Conservation (phyloP, 2,113 vertebrate species). For the Speoplatyrhinus poulsoni region DNA sequence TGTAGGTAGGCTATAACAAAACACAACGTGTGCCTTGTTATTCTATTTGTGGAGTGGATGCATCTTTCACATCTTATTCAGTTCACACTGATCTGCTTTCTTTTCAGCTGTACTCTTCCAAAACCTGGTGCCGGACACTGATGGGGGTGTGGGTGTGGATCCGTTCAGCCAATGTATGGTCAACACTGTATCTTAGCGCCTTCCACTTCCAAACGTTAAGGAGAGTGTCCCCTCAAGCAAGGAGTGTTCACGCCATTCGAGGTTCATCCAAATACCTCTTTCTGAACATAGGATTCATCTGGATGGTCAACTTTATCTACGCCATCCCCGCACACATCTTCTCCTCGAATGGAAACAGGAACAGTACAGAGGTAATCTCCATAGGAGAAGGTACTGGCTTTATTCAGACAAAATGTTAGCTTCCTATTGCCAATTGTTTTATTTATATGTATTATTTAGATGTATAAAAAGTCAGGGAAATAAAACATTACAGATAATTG, state of each 20-base stretch:
- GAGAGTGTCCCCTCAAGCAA: conserved; percentile 51
- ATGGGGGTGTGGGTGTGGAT: conserved; percentile 82
- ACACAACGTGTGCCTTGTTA: no score
- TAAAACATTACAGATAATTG: no score
- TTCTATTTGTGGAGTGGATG: no score
- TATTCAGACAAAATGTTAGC: no score
- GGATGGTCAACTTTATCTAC: conserved; percentile 74
- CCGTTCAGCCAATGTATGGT: conserved; percentile 80
- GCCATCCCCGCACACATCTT: conserved; percentile 76
- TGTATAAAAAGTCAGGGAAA: no score
- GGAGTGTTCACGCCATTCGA: conserved; percentile 6
- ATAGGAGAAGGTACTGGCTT: no score
- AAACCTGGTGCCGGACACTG: conserved; percentile 73
- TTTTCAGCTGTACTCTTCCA: conserved; percentile 65
- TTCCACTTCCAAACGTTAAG: conserved; percentile 79
- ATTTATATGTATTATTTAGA: no score
- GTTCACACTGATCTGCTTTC: not conserved
- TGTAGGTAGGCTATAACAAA: no score
- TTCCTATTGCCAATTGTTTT: no score
- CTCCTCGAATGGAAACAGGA: conserved; percentile 64
- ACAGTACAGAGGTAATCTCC: conserved; percentile 72
- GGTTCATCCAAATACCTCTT: conserved; percentile 44
- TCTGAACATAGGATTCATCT: conserved; percentile 60
- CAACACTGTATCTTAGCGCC: conserved; percentile 75
- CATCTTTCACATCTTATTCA: no score